Evolutionary conservation across 2,888 invertebrate species (phyloP), one percentile per base, ranked within the genome.

Genomic region (Agriotes lineatus): DNA sequence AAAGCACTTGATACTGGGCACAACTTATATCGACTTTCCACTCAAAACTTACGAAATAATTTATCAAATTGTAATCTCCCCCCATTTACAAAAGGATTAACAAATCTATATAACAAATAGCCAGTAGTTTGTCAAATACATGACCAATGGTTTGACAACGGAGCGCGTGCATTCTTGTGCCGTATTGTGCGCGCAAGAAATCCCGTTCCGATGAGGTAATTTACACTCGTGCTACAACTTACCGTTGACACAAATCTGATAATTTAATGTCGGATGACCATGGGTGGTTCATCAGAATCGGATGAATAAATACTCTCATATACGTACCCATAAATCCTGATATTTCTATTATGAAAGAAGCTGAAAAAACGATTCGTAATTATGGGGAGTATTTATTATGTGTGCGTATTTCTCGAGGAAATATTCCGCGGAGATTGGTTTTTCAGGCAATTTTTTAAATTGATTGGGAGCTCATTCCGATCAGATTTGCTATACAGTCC

Each of bases 221-320:
- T 77, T 76, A 77, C 76, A 74, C 69, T 72, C 69, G 70, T 59
- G 70, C 71, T 72, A 73, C 75, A 74, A 73, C 71, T 74, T 73
- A 74, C 75, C 70, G 75, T 74, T 72, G 76, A 76, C 76, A 75
- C 74, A 77, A 77, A 77, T 77, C 76, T 74, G 75, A 74, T 77
- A 76, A 77, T 77, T 77, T 77, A 77, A 73, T 70, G 70, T 68
- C 69, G 56, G 48, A 61, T 72, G 74, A 72, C 77, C 72, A 73
- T 76, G 74, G 77, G 77, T 76, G 76, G 76, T 75, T 79, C 77
- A 76, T 79, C 77, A 78, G 73, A 70, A 70, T 58, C 61, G 25
- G 39, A 58, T 58, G 58, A 66, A 66, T 66, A 66, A 66, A 65
- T 66, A 66, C 59, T 54, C 44, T 62, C 48, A 58, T 69, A 64